A percentile compares a stretch with the other conserved stretches of the same genome.
Evolutionary conservation across 2,113 vertebrate genomes (phyloP).

Genomic region (Recurvirostra avosetta): DNA sequence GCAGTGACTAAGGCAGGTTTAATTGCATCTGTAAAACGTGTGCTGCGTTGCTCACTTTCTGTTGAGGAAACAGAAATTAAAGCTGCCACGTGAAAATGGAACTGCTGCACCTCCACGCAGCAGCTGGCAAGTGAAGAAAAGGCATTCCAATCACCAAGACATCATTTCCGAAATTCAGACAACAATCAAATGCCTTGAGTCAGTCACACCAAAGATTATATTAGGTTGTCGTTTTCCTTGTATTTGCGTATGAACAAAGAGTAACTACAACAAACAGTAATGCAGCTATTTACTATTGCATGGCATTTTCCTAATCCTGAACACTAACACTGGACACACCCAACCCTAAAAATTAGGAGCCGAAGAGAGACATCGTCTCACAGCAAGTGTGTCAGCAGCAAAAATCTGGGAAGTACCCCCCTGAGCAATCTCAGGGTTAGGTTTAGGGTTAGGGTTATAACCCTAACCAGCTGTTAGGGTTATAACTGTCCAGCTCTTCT

Average conservation of each 20-base stretch:
- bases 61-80: not conserved
- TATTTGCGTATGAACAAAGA: not conserved
- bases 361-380: not conserved
- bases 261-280: not conserved
- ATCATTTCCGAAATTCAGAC: not conserved
- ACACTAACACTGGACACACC: not conserved
- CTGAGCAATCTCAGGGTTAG: not conserved
- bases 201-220: not conserved
- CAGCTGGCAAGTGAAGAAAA: not conserved
- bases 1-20: slow-evolving; percentile 1
- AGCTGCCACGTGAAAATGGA: not conserved
- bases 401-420: not conserved
- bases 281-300: not conserved
- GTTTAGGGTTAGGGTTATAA: too few species aligned
- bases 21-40: not conserved
- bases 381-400: not conserved
- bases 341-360: not conserved
- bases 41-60: not conserved
- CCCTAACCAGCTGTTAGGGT: too few species aligned
- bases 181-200: not conserved
- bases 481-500: too few species aligned
- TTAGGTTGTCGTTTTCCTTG: not conserved
- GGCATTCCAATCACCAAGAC: not conserved
- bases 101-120: not conserved
- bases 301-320: not conserved